Percentiles rank a stretch among this genome's conserved stretches.
Evolutionary conservation across 2,888 invertebrate species (phyloP).

Genomic region (Thelaira solivaga): DNA sequence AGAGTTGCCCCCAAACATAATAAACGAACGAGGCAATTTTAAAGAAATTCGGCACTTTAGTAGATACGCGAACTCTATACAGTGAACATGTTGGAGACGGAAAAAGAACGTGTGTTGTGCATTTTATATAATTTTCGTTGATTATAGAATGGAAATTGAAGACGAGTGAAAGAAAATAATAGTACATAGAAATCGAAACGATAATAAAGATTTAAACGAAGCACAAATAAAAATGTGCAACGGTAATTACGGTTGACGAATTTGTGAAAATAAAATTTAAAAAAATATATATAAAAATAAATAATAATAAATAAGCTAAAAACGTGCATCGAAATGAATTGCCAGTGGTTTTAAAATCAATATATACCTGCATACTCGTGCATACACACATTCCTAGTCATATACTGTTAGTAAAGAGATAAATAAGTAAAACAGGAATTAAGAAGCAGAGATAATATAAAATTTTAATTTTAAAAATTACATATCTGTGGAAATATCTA

Average conservation of each 20-base stretch:
- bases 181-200: constrained; percentile 6
- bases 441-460: no score
- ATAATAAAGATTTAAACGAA: constrained; percentile 5
- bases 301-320: constrained; percentile 9
- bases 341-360: constrained; percentile 25
- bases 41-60: constrained; percentile 63
- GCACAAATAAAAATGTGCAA: not conserved
- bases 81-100: constrained; percentile 63
- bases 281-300: not conserved
- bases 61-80: constrained; percentile 67
- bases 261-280: not conserved
- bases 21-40: constrained; percentile 54
- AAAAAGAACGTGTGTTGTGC: constrained; percentile 15
- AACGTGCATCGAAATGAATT: not conserved
- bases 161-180: constrained; percentile 35
- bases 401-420: no score
- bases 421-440: no score
- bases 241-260: constrained; percentile 8
- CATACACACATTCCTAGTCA: no score
- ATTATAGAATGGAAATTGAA: constrained; percentile 14
- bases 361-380: constrained; percentile 14
- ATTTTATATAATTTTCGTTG: constrained; percentile 46
- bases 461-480: no score
- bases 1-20: constrained; percentile 51
- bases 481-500: no score